Evolutionary conservation across 1,140 invertebrate genomes (phyloP).

Genomic region (Drosophila littoralis): DNA sequence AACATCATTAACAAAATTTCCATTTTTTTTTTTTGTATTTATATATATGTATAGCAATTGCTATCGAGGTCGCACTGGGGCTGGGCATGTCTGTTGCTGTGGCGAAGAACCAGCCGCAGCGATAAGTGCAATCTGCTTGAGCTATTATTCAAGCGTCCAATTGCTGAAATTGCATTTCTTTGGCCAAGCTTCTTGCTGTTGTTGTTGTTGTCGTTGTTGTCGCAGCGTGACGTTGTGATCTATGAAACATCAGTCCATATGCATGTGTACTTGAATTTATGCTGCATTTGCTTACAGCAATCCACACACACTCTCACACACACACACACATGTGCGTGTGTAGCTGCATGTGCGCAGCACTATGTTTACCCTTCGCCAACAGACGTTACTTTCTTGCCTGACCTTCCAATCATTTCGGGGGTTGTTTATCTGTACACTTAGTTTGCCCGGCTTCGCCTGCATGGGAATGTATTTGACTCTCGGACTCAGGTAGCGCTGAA

Average conservation of each 20-base stretch:
- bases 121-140: constrained; percentile 3
- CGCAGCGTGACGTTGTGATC: constrained; percentile 68
- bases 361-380: constrained; percentile 73
- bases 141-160: constrained; percentile 54
- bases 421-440: constrained; percentile 34
- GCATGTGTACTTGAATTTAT: constrained; percentile 67
- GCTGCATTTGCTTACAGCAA: constrained; percentile 35
- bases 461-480: constrained; percentile 56
- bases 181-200: constrained; percentile 42
- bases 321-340: neutral
- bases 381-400: constrained; percentile 59
- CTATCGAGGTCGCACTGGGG: constrained; percentile 70
- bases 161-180: constrained; percentile 72
- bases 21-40: constrained; percentile 5
- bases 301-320: neutral
- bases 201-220: constrained; percentile 55
- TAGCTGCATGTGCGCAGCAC: constrained; percentile 35
- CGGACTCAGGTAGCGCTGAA: constrained; percentile 56
- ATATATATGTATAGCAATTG: constrained; percentile 21
- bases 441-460: constrained; percentile 29
- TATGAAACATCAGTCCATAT: constrained; percentile 50
- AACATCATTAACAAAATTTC: constrained; percentile 68
- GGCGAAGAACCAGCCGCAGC: neutral
- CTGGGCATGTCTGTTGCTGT: constrained; percentile 13
- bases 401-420: constrained; percentile 54